Conservation (phyloP, 2,888 invertebrate species). For the Eupithecia exiguata region DNA sequence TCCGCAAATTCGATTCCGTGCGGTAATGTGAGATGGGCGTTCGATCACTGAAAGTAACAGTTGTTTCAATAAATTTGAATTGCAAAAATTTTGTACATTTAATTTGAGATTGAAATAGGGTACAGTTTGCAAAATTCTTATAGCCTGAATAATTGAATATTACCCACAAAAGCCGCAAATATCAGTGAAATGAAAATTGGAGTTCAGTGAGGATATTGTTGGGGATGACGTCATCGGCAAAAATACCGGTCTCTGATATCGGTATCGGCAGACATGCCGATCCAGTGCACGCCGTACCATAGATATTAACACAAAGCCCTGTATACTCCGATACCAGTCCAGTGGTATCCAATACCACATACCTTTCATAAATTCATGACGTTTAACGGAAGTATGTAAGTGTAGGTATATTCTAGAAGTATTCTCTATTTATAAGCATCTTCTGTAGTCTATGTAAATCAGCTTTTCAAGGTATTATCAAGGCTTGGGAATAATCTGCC, state of each 20-base stretch:
- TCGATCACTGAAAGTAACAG: neutral
- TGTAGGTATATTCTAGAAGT: neutral
- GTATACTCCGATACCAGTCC: no score
- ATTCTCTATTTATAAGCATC: neutral
- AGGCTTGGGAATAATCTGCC: conserved; percentile 15
- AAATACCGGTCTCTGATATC: no score
- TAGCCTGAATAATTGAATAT: neutral
- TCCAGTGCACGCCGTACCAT: no score
- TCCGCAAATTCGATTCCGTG: no score
- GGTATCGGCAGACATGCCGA: no score
- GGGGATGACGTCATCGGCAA: no score
- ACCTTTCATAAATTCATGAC: no score
- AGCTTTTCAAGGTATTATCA: neutral
- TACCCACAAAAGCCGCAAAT: neutral
- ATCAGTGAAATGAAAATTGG: neutral
- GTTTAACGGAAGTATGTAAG: no score
- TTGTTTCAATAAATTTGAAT: neutral
- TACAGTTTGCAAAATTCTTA: neutral
- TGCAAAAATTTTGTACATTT: neutral
- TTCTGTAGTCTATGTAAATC: neutral
- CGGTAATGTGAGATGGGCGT: no score
- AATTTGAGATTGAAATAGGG: neutral
- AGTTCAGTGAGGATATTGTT: no score
- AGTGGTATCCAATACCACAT: no score
- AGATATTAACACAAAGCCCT: no score